phyloP scores from a whole-genome alignment of 1,140 invertebrate species.

The Drosophila tani region DNA sequence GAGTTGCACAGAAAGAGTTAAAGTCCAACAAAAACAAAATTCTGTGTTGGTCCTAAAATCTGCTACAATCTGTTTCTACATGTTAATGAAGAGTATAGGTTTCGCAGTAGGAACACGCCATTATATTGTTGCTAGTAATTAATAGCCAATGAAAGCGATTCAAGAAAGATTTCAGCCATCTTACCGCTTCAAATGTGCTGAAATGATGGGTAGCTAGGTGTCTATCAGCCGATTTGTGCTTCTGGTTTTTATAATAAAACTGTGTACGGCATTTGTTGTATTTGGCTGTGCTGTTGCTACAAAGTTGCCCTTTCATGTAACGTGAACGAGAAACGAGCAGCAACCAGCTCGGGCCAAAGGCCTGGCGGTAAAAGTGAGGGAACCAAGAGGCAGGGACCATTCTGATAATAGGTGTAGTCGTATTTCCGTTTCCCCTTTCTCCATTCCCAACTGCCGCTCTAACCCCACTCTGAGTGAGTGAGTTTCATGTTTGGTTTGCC shows the following conservation, averaged over 20 bases:
- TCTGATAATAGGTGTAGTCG: constrained; percentile 73
- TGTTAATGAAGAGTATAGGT: constrained; percentile 45
- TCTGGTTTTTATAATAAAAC: constrained; percentile 66
- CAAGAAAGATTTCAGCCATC: not conserved
- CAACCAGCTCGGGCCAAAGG: constrained; percentile 17
- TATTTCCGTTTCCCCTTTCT: constrained; percentile 62
- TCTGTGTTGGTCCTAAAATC: constrained; percentile 18
- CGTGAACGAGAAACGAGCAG: constrained; percentile 60
- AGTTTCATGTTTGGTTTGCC: constrained; percentile 58
- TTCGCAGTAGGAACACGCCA: constrained; percentile 44
- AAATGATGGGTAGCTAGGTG: constrained; percentile 19
- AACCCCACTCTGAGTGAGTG: constrained; percentile 37
- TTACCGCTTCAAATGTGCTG: not conserved
- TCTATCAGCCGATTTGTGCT: constrained; percentile 4
- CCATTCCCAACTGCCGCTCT: constrained; percentile 5
- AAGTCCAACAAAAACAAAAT: constrained; percentile 31
- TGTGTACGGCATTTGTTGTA: constrained; percentile 67
- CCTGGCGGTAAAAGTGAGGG: constrained; percentile 11
- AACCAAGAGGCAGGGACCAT: constrained; percentile 32
- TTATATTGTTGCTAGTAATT: constrained; percentile 20
- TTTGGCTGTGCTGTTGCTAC: constrained; percentile 52
- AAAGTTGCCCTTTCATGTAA: constrained; percentile 80
- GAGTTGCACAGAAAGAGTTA: constrained; percentile 34
- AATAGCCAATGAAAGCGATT: constrained; percentile 9
- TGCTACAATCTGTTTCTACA: constrained; percentile 17